phyloP scores from a whole-genome alignment of 1,140 invertebrate species.

The Acromyrmex charruanus region DNA sequence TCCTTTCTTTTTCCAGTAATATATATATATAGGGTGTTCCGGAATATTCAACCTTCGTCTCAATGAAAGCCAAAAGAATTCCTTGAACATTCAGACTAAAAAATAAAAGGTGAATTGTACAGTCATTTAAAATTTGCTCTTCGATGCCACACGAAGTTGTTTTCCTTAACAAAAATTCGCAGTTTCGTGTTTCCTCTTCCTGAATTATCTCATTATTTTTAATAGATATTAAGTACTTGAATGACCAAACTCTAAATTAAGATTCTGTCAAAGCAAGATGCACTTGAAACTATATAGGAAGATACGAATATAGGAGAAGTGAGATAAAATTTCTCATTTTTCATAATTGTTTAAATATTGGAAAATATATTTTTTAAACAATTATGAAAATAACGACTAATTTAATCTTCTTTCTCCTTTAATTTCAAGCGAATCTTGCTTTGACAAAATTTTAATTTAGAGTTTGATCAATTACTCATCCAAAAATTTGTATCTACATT shows the following conservation, averaged over 20 bases:
- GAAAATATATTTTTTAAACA: background rate
- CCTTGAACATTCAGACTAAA: background rate
- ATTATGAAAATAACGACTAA: no score
- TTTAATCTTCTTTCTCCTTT: no score
- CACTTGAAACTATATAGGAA: background rate
- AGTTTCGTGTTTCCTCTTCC: background rate
- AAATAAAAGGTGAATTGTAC: background rate
- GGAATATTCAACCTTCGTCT: slow-evolving; percentile 1
- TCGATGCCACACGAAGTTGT: background rate
- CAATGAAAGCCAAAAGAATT: background rate
- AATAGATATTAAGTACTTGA: background rate
- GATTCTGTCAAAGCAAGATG: background rate
- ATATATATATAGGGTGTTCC: background rate
- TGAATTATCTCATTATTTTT: background rate
- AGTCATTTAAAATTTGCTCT: background rate
- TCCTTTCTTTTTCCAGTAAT: background rate
- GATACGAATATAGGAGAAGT: background rate
- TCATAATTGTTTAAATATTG: background rate
- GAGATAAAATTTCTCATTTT: background rate
- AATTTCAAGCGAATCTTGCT: no score
- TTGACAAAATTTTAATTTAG: no score
- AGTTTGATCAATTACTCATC: no score
- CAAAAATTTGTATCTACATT: background rate
- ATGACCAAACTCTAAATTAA: background rate
- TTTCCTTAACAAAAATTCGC: background rate